These are phyloP conservation scores for Meloe dianella DNA, from an alignment of 2,888 invertebrate species.

Conservation along the genomic window DNA sequence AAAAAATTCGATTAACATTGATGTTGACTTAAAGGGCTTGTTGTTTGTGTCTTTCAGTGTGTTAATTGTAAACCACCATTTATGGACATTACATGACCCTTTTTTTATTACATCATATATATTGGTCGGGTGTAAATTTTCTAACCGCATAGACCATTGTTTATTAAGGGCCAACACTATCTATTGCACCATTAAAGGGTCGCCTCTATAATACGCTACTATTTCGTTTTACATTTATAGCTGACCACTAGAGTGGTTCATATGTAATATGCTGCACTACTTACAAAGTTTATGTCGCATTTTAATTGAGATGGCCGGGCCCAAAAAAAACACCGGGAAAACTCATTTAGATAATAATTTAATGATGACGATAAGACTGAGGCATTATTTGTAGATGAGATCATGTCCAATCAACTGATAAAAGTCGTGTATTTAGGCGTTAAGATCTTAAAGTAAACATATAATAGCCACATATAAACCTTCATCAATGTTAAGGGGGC, in stretches of 20 bases:
- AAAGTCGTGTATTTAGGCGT: not conserved
- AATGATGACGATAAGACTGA: not conserved
- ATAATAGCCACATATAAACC: constrained; percentile 17
- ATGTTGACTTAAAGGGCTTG: constrained; percentile 42
- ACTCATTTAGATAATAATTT: not conserved
- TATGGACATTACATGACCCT: constrained; percentile 10
- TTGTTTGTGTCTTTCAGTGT: constrained; percentile 10
- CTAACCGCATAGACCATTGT: constrained; percentile 21
- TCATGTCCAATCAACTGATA: not conserved
- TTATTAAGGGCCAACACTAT: constrained; percentile 24
- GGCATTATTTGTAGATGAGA: no score
- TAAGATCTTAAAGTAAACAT: constrained; percentile 7
- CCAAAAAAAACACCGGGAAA: no score
- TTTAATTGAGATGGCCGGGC: constrained; percentile 44
- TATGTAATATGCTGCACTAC: no score
- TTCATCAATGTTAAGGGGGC: constrained; percentile 25
- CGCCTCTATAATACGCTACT: constrained; percentile 35
- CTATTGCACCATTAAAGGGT: constrained; percentile 29
- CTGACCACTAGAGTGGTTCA: constrained; percentile 39
- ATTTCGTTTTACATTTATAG: constrained; percentile 44
- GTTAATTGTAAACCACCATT: constrained; percentile 21
- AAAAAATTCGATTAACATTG: constrained; percentile 39
- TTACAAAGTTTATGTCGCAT: constrained; percentile 35
- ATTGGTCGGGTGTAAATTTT: constrained; percentile 24
- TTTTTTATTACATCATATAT: constrained; percentile 28